A percentile compares a stretch with the other conserved stretches of the same genome.
Conservation (phyloP, 2,888 invertebrate genomes). For the Ophion ventricosus region DNA sequence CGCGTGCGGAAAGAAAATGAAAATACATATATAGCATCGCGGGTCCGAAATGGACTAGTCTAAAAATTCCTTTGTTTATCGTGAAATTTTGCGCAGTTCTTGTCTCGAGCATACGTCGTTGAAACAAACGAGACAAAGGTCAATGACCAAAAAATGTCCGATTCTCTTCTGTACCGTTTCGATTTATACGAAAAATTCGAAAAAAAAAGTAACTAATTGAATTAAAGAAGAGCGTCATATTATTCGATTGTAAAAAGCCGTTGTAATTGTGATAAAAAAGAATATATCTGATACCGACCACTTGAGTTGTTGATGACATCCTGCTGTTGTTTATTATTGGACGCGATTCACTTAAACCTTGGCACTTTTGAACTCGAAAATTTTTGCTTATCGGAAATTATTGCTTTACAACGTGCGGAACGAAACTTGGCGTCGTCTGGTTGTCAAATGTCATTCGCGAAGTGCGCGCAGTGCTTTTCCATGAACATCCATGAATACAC, state of each 20-base stretch:
- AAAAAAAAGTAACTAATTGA: no score
- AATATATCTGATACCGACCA: constrained; percentile 57
- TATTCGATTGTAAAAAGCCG: background rate
- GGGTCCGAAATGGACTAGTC: constrained; percentile 4
- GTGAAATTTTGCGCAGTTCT: constrained; percentile 28
- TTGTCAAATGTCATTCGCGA: constrained; percentile 48
- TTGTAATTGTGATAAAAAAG: background rate
- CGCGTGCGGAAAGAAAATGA: background rate
- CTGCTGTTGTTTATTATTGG: constrained; percentile 6
- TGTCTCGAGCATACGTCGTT: background rate
- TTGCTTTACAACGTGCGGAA: background rate
- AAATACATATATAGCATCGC: background rate
- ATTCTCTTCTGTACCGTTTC: no score
- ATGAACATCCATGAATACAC: constrained; percentile 50
- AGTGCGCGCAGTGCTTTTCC: constrained; percentile 30
- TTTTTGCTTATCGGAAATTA: constrained; percentile 44
- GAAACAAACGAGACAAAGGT: no score
- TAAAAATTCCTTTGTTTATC: constrained; percentile 27
- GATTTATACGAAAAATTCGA: no score
- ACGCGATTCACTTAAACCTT: constrained; percentile 24
- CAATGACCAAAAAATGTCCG: no score
- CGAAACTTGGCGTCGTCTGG: constrained; percentile 57
- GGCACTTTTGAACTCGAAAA: constrained; percentile 38
- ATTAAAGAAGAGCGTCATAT: background rate
- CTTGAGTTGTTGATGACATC: constrained; percentile 66